Evolutionary conservation across 2,797 vertebrate genomes (phyloP).

Genomic region (Malacoraja senta): DNA sequence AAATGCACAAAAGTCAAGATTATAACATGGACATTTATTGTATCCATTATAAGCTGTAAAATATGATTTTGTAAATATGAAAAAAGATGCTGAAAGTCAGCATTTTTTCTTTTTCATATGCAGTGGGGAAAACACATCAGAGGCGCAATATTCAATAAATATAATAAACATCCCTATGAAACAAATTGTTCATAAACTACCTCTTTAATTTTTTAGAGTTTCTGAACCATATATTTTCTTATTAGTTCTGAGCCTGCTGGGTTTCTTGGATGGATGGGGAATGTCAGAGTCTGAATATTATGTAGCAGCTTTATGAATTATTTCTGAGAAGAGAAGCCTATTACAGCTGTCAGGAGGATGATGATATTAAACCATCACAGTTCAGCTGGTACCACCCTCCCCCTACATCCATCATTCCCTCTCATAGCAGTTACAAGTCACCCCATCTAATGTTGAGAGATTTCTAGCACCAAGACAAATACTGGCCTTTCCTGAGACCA

Average conservation of each 20-base stretch:
- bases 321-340: slow-evolving; percentile 99
- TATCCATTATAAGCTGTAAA: slow-evolving; percentile 47
- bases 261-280: slow-evolving; percentile 91
- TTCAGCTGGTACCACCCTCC: slow-evolving; percentile 93
- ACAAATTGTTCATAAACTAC: slow-evolving; percentile 98
- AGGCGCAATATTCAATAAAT: slow-evolving; percentile 84
- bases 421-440: slow-evolving; percentile 71
- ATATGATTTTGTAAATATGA: slow-evolving; percentile 39
- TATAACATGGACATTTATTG: slow-evolving; percentile 56
- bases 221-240: slow-evolving; percentile 98
- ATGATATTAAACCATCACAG: slow-evolving; percentile 99
- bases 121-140: slow-evolving; percentile 65
- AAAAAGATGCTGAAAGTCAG: slow-evolving; percentile 53
- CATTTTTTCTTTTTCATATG: slow-evolving; percentile 51
- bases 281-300: slow-evolving; percentile 96
- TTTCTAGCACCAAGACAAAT: slow-evolving; percentile 92
- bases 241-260: slow-evolving; percentile 97
- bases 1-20: slow-evolving; percentile 43
- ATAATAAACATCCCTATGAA: slow-evolving; percentile 91
- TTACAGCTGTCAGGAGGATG: slow-evolving; percentile 99
- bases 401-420: slow-evolving; percentile 93
- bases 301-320: slow-evolving; percentile 97
- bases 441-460: slow-evolving; percentile 62
- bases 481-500: slow-evolving; percentile 92
- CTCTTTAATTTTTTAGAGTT: slow-evolving; percentile 99